These are phyloP conservation scores for Acleris holmiana DNA, from an alignment of 2,888 invertebrate genomes.

Conservation along the genomic window DNA sequence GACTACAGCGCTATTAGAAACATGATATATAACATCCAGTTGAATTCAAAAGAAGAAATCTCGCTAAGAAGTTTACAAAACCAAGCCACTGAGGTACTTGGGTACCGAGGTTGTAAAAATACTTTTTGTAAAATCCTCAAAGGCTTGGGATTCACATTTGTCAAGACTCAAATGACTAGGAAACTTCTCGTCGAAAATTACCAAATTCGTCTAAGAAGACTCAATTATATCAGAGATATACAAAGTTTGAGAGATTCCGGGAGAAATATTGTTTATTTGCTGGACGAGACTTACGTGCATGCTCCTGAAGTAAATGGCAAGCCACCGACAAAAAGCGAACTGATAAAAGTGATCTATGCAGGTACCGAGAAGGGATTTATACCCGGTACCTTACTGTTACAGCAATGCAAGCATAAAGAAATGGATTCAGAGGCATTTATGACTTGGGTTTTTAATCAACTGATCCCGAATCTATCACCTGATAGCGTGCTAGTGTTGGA, in stretches of 20 bases:
- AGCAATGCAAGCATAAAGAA: neutral
- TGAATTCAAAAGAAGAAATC: neutral
- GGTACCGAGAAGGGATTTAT: neutral
- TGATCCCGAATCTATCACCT: neutral
- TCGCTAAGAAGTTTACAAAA: neutral
- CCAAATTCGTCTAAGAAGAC: neutral
- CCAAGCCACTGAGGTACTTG: neutral
- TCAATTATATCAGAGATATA: neutral
- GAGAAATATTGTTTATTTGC: neutral
- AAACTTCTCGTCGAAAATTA: neutral
- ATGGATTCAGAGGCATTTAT: neutral
- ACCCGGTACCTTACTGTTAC: neutral
- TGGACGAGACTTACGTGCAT: neutral
- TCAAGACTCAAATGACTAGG: neutral
- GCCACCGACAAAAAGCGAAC: neutral
- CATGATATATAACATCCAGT: neutral
- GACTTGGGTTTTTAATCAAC: neutral
- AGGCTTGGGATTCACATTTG: neutral
- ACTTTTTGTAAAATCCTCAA: neutral
- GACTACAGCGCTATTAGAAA: slow-evolving; percentile 1
- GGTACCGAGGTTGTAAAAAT: neutral
- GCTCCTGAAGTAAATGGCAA: neutral
- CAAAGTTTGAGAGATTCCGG: neutral
- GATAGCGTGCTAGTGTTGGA: neutral
- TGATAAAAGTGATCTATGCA: neutral